These are phyloP conservation scores for Acholoe squamosa DNA, from an alignment of 2,888 invertebrate genomes.

Conservation along the genomic window DNA sequence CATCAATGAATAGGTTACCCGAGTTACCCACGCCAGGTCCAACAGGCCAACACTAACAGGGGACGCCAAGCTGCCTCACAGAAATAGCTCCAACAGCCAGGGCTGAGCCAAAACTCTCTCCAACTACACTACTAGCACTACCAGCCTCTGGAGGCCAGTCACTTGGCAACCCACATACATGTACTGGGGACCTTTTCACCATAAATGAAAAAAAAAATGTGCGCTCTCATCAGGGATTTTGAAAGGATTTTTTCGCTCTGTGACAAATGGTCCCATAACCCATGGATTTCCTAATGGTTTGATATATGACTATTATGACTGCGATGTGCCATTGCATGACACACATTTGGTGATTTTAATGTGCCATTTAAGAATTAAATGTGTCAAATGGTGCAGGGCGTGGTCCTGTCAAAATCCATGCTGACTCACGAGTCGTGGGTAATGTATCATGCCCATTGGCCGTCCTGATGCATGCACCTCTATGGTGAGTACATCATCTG, in stretches of 20 bases:
- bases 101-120: conserved; percentile 27
- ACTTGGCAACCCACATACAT: background rate
- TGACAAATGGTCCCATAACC: background rate
- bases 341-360: no score
- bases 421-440: no score
- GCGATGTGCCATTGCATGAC: no score
- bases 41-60: background rate
- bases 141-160: background rate
- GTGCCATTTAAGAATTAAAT: no score
- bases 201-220: background rate
- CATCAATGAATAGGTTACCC: background rate
- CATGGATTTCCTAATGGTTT: background rate
- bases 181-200: background rate
- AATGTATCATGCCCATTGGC: no score
- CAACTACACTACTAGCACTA: background rate
- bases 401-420: no score
- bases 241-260: background rate
- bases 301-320: background rate
- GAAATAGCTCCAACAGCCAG: background rate
- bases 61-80: background rate
- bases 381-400: no score
- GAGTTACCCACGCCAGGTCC: background rate
- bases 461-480: no score
- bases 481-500: no score
- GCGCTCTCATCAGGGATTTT: background rate